Conservation (phyloP, 2,888 invertebrate species). For the Ormyrus labotus region DNA sequence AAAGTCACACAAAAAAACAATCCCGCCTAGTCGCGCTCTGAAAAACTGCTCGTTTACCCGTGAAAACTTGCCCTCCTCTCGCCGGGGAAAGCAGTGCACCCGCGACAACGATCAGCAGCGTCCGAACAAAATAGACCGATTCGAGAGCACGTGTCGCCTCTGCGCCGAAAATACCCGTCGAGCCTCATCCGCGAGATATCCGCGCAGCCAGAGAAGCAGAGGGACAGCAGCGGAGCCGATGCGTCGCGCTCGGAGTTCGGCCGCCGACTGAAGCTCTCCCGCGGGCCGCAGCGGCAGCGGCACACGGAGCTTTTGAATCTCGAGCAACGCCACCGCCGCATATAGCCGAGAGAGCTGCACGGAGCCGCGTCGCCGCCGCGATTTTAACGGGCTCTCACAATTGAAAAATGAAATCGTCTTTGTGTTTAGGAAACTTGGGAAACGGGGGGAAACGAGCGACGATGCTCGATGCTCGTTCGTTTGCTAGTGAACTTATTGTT, state of each 20-base stretch:
- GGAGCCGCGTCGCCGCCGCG: too few species aligned
- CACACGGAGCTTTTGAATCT: slow-evolving; percentile 35
- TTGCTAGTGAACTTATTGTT: too few species aligned
- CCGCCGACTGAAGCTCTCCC: slow-evolving; percentile 66
- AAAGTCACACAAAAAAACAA: too few species aligned
- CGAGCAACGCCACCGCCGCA: too few species aligned
- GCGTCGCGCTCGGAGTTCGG: slow-evolving; percentile 68
- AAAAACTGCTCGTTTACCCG: not conserved
- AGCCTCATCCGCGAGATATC: too few species aligned
- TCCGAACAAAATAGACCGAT: not conserved
- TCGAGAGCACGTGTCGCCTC: slow-evolving; percentile 27
- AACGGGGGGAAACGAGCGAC: too few species aligned
- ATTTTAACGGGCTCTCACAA: too few species aligned
- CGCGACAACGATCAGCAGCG: not conserved
- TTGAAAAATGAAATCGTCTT: too few species aligned
- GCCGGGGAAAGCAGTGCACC: not conserved
- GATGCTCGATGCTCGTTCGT: too few species aligned
- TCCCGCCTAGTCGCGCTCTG: too few species aligned
- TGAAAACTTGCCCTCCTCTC: not conserved
- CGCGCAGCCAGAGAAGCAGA: not conserved
- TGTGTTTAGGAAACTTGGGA: too few species aligned
- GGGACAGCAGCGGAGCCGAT: slow-evolving; percentile 1
- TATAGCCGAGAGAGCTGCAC: too few species aligned
- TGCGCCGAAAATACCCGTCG: not conserved
- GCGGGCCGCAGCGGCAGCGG: not conserved